phyloP scores from a whole-genome alignment of 2,888 invertebrate species.

The Pharmacophagus antenor region DNA sequence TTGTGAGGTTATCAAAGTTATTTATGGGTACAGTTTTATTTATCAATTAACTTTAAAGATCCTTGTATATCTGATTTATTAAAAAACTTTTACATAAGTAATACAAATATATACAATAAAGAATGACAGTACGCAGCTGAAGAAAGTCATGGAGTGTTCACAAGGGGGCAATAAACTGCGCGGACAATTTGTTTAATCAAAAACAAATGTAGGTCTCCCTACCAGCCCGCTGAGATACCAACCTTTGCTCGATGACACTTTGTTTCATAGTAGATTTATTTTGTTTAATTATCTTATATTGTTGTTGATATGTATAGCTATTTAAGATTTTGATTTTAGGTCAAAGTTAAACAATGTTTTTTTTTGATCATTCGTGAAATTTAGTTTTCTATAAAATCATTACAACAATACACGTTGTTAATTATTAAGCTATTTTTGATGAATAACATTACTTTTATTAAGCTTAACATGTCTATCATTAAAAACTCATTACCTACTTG shows the following conservation, averaged over 20 bases:
- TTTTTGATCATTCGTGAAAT: no score
- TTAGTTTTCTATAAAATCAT: no score
- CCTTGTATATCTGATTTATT: neutral
- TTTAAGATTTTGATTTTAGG: neutral
- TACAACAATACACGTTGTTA: no score
- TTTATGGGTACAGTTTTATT: no score
- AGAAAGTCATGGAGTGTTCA: conserved; percentile 47
- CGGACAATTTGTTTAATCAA: conserved; percentile 80
- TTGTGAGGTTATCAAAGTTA: no score
- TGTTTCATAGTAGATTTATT: conserved; percentile 59
- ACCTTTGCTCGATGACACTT: conserved; percentile 50
- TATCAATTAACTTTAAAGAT: neutral
- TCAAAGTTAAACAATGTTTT: neutral
- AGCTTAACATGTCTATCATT: conserved; percentile 5
- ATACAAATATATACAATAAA: conserved; percentile 33
- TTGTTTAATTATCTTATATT: no score
- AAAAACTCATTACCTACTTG: conserved; percentile 24
- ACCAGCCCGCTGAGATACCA: conserved; percentile 35
- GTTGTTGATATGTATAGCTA: no score
- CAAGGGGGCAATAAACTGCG: conserved; percentile 70
- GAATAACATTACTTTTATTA: neutral
- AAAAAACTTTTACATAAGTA: neutral
- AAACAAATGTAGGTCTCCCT: conserved; percentile 70
- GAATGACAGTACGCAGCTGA: conserved; percentile 49
- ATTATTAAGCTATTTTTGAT: no score